phyloP scores from a whole-genome alignment of 2,888 invertebrate genomes.

The Amitus sp. region DNA sequence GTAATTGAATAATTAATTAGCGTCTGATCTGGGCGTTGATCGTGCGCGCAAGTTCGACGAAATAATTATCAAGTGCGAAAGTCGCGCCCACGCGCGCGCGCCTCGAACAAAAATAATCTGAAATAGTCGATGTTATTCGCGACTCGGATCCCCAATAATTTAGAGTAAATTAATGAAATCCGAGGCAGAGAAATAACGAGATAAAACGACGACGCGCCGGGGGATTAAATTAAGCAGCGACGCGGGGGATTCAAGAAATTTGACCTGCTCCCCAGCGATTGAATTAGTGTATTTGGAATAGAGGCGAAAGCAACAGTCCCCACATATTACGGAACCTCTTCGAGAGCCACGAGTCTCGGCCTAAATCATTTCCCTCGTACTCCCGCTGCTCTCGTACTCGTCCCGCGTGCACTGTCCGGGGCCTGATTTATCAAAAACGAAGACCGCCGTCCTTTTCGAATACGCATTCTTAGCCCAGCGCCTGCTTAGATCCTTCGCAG shows the following conservation, averaged over 20 bases:
- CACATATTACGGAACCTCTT: constrained; percentile 45
- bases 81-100: neutral
- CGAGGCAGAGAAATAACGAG: constrained; percentile 3
- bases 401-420: constrained; percentile 27
- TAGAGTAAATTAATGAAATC: constrained; percentile 1
- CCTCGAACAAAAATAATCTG: no score
- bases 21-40: constrained; percentile 29
- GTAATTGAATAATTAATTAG: constrained; percentile 39
- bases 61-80: constrained; percentile 37
- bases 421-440: constrained; percentile 45
- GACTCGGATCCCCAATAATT: neutral
- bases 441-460: constrained; percentile 42
- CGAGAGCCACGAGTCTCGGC: constrained; percentile 29
- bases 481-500: constrained; percentile 20
- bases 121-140: no score
- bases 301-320: constrained; percentile 50
- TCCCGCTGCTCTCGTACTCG: constrained; percentile 16
- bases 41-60: constrained; percentile 30
- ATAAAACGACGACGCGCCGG: constrained; percentile 33
- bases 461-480: constrained; percentile 35
- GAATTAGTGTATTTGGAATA: constrained; percentile 56
- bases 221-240: constrained; percentile 50
- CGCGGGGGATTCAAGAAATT: constrained; percentile 48
- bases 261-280: constrained; percentile 40
- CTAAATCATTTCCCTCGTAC: constrained; percentile 32